A percentile compares a stretch with the other conserved stretches of the same genome.
Evolutionary conservation across 2,888 invertebrate genomes (phyloP).

Genomic region (Iselma pallidipennis): DNA sequence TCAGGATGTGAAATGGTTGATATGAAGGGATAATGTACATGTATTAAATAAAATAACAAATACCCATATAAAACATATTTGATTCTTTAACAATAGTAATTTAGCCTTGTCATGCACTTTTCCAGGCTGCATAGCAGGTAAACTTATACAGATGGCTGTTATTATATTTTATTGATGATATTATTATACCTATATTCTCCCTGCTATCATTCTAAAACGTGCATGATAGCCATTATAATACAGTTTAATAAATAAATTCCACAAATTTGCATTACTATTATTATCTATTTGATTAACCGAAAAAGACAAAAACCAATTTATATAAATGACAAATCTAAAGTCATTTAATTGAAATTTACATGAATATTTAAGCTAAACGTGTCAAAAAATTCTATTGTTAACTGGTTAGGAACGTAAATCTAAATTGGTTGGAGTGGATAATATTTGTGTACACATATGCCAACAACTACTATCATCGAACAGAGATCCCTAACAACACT

Average conservation of each 20-base stretch:
- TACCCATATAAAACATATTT: background rate
- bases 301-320: background rate
- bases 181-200: background rate
- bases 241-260: background rate
- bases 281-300: too few species aligned
- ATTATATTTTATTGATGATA: background rate
- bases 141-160: background rate
- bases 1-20: background rate
- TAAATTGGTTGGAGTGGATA: background rate
- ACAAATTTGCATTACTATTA: too few species aligned
- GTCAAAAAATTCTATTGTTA: too few species aligned
- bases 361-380: too few species aligned
- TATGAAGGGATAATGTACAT: background rate
- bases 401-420: too few species aligned
- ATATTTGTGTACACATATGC: background rate
- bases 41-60: slow-evolving; percentile 6
- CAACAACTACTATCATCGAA: background rate
- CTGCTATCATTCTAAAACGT: background rate
- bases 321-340: background rate
- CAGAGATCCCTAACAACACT: background rate
- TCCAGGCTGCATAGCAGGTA: background rate
- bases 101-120: slow-evolving; percentile 3
- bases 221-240: background rate
- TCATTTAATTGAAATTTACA: background rate
- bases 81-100: slow-evolving; percentile 6